phyloP scores from a whole-genome alignment of 2,113 vertebrate species.

The Heteronetta atricapilla region DNA sequence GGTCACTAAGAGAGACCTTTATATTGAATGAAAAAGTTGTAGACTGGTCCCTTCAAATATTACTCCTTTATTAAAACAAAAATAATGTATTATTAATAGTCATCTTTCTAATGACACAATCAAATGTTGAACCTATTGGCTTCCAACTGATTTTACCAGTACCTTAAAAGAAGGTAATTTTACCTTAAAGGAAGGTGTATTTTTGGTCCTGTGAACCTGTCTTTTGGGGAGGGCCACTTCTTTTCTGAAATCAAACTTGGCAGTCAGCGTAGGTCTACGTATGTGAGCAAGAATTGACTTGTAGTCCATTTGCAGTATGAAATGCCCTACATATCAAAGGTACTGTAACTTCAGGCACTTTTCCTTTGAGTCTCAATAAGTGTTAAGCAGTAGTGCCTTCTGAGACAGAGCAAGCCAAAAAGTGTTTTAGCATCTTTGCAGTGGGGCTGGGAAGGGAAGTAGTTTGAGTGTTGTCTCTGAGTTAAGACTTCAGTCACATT shows the following conservation, averaged over 20 bases:
- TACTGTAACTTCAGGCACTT: conserved; percentile 11
- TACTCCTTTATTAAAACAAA: not conserved
- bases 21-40: not conserved
- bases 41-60: not conserved
- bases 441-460: not conserved
- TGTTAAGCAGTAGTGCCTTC: not conserved
- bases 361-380: not conserved
- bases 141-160: not conserved
- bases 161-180: not conserved
- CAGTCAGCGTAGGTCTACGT: not conserved
- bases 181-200: not conserved
- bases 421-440: not conserved
- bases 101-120: not conserved
- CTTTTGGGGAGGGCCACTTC: not conserved
- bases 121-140: not conserved
- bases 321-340: not conserved
- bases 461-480: not conserved
- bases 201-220: not conserved
- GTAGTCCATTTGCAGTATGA: not conserved
- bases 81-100: not conserved
- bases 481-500: not conserved
- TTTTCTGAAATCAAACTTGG: not conserved
- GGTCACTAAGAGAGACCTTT: not conserved
- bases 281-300: not conserved
- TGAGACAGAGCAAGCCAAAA: not conserved